Evolutionary conservation across 2,888 invertebrate genomes (phyloP).

Genomic region (Parnassius glacialis): DNA sequence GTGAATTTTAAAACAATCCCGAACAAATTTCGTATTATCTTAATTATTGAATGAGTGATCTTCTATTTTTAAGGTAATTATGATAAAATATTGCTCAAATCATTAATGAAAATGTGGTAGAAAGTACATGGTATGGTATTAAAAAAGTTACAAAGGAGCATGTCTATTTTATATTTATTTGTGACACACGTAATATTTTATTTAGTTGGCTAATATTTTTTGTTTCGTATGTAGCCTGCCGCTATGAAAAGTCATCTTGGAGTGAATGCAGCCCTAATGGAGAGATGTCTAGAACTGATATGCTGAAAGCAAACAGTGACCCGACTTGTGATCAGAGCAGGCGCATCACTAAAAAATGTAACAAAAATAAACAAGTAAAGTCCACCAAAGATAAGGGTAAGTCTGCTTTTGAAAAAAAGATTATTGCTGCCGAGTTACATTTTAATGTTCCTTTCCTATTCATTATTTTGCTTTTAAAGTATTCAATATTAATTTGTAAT

Average conservation of each 20-base stretch:
- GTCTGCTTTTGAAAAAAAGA: too few species aligned
- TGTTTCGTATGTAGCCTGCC: slow-evolving; percentile 83
- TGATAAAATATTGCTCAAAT: too few species aligned
- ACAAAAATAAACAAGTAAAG: slow-evolving; percentile 85
- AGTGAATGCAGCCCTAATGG: slow-evolving; percentile 90
- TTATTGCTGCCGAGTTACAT: too few species aligned
- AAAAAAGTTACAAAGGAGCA: too few species aligned
- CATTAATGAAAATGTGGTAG: too few species aligned
- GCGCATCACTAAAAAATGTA: slow-evolving; percentile 93
- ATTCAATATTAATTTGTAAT: background rate
- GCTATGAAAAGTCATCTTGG: slow-evolving; percentile 94
- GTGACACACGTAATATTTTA: background rate
- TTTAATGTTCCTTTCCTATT: too few species aligned
- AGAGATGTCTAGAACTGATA: slow-evolving; percentile 91
- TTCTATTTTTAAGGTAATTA: too few species aligned
- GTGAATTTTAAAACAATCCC: too few species aligned
- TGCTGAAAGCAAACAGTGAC: slow-evolving; percentile 90
- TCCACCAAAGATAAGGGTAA: slow-evolving; percentile 83
- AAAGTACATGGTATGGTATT: too few species aligned
- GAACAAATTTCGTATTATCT: too few species aligned
- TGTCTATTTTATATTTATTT: background rate
- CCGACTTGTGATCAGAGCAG: slow-evolving; percentile 90
- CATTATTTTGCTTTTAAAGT: background rate
- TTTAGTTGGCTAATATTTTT: background rate
- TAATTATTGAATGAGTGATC: too few species aligned